These are phyloP conservation scores for Microtus montanus DNA, from an alignment of 2,113 vertebrate genomes.

Conservation along the genomic window DNA sequence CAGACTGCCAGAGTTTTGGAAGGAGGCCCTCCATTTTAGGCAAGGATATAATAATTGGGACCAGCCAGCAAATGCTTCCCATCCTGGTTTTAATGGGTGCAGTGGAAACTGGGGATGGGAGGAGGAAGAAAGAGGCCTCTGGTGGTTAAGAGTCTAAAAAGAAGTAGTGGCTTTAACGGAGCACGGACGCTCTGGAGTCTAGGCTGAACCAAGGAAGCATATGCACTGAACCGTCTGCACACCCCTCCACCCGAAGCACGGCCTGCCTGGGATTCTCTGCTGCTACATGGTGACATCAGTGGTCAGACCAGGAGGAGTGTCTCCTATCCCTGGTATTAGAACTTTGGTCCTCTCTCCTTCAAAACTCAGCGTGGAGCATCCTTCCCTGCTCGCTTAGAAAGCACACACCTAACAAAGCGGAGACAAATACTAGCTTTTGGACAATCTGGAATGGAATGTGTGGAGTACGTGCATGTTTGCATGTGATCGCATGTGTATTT, in stretches of 20 bases:
- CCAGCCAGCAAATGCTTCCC: conserved; percentile 49
- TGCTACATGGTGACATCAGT: neutral
- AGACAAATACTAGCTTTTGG: neutral
- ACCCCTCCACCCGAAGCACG: too few species aligned
- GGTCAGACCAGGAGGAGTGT: neutral
- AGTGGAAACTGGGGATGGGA: conserved; percentile 43
- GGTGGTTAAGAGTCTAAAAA: neutral
- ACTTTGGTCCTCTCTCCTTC: neutral
- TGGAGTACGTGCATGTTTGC: neutral
- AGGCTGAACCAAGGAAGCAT: neutral
- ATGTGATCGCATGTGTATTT: too few species aligned
- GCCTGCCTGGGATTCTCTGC: neutral
- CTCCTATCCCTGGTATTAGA: neutral
- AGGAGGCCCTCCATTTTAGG: conserved; percentile 35
- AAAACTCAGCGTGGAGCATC: accelerated
- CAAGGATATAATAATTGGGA: conserved; percentile 28
- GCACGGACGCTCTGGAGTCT: neutral
- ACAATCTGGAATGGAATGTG: neutral
- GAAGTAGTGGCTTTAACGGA: neutral
- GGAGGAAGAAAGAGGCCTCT: neutral
- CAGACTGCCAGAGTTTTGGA: neutral
- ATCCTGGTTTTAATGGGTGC: conserved; percentile 60
- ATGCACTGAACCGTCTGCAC: neutral
- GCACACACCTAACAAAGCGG: neutral
- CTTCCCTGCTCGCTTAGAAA: neutral